Base-by-base conservation (phyloP, 2,797 vertebrate species). In the Gymnoscopelus microlampas region DNA sequence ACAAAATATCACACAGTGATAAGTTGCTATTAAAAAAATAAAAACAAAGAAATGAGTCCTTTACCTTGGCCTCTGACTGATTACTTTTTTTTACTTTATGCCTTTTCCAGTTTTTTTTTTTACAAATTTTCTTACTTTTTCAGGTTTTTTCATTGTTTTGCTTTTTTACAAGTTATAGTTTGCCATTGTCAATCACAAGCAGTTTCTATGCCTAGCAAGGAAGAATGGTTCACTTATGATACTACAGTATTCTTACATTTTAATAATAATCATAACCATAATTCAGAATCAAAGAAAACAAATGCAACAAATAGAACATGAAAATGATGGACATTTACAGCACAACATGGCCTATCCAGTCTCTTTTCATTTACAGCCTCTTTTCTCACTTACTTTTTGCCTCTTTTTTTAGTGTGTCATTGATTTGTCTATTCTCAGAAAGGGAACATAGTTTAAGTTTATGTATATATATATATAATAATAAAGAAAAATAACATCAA, bases 1-100 rank as follows among this genome's bases (percentile, higher is more conserved):
- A 91, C 90, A 94, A 94, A 95, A 94, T 96, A 96, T 96, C 95
- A 97, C 96, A 97, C 94, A 95, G 95, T 96, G 95, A 96, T 95
- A 96, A 95, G 87, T 87, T 93, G 93, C 89, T 91, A 91, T 89
- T 92, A 91, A 92, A 93, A 94, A 92, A 93, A 90, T 86, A 92
- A 90, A 92, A 91, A 91, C 87, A 90, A 87, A 92, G 72, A 90
- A 91, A 91, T 76, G 82, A 91, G 90, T 92, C 88, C 82, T 89
- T 93, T 89, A 91, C 84, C 91, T 93, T 94, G 91, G 92, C 91
- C 89, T 91, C 88, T 78, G 91, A 94, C 91, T 92, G 87, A 75
- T 89, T 82, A 76, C 71, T 74, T 78, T 65, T 80, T 78, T 74
- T 74, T 73, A 23, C 14, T 44, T 44, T 44, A 8, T 39, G 5